Conservation (phyloP, 2,113 vertebrate genomes). For the Vombatus ursinus region DNA sequence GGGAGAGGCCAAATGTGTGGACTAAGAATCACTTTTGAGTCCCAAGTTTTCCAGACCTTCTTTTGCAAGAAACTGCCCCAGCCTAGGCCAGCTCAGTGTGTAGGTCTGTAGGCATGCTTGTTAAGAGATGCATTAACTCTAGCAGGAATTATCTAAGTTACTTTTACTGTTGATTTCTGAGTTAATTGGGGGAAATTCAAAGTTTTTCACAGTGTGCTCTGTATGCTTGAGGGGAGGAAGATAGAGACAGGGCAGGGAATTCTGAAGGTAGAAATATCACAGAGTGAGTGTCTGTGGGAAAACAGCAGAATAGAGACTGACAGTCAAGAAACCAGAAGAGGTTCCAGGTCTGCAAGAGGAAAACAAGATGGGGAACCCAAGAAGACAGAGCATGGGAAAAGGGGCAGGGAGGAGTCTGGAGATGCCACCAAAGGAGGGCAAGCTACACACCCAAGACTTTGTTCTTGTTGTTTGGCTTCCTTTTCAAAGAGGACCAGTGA, state of each 20-base stretch:
- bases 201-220: slow-evolving; percentile 11
- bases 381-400: neutral
- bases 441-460: neutral
- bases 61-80: no score
- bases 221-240: neutral
- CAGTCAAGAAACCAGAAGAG: neutral
- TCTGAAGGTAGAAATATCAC: fast-evolving
- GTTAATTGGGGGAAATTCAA: neutral
- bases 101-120: neutral
- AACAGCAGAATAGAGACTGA: neutral
- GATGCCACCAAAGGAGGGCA: neutral
- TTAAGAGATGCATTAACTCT: neutral
- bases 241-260: neutral
- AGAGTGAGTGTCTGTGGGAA: neutral
- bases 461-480: no score
- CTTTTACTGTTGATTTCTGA: neutral
- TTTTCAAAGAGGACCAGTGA: no score
- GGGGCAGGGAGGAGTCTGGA: no score
- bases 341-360: neutral
- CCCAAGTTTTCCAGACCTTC: neutral
- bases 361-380: neutral
- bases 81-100: no score
- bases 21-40: neutral
- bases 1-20: neutral
- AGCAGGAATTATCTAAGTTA: neutral